Conservation (phyloP, 2,888 invertebrate species). For the Cyclophora albipunctata region DNA sequence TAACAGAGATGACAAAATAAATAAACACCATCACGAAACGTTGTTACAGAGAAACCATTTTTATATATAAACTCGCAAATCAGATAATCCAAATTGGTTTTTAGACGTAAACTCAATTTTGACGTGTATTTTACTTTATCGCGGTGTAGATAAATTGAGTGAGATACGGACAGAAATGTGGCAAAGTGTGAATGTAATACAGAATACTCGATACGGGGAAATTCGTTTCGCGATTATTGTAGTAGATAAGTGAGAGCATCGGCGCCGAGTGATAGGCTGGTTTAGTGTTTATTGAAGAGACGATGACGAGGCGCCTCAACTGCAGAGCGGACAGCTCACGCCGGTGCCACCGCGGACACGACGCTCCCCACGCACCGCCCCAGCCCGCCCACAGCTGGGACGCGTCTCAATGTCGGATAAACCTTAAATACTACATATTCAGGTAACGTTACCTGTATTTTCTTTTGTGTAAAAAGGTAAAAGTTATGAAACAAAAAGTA, state of each 20-base stretch:
- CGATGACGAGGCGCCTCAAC: too few species aligned
- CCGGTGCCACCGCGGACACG: too few species aligned
- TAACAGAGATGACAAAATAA: slow-evolving; percentile 19
- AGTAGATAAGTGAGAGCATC: slow-evolving; percentile 7
- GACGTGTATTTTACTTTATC: slow-evolving; percentile 68
- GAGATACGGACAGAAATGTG: slow-evolving; percentile 46
- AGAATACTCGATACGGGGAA: slow-evolving; percentile 11
- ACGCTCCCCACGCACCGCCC: too few species aligned
- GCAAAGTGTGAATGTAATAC: slow-evolving; percentile 35
- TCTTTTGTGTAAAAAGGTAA: too few species aligned
- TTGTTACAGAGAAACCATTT: slow-evolving; percentile 36
- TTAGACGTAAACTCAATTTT: slow-evolving; percentile 70
- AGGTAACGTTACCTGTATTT: too few species aligned
- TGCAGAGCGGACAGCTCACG: too few species aligned
- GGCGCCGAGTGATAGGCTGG: too few species aligned
- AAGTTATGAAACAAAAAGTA: too few species aligned
- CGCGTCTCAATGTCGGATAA: too few species aligned
- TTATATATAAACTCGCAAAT: slow-evolving; percentile 60
- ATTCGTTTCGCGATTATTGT: slow-evolving; percentile 12
- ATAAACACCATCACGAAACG: slow-evolving; percentile 24
- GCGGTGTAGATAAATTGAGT: slow-evolving; percentile 64
- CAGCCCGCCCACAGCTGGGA: too few species aligned
- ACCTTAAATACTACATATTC: too few species aligned
- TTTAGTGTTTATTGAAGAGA: too few species aligned
- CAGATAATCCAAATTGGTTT: slow-evolving; percentile 73